phyloP scores from a whole-genome alignment of 1,140 invertebrate species.

The Danaus melanippus region DNA sequence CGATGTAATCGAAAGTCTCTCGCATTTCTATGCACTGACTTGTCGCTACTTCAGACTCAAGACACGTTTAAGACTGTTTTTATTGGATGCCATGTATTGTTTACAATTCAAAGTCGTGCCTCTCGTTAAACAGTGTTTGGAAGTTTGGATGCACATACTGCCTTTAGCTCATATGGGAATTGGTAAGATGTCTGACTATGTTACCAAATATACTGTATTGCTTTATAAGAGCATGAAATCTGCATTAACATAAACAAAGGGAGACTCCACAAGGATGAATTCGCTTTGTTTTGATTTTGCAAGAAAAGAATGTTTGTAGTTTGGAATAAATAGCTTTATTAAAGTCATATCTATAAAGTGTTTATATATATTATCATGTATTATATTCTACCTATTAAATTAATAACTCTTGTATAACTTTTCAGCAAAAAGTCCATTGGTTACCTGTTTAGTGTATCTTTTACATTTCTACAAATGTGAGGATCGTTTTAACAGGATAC shows the following conservation, averaged over 20 bases:
- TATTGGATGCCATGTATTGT: slow-evolving; percentile 67
- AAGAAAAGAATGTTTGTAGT: too few species aligned
- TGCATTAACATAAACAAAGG: too few species aligned
- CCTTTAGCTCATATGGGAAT: slow-evolving; percentile 50
- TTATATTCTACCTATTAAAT: slow-evolving; percentile 3
- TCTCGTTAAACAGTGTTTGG: slow-evolving; percentile 53
- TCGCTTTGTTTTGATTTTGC: too few species aligned
- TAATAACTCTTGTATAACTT: slow-evolving; percentile 4
- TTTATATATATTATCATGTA: slow-evolving; percentile 8
- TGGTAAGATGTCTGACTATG: slow-evolving; percentile 30
- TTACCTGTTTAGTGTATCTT: slow-evolving; percentile 57
- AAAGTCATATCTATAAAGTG: slow-evolving; percentile 1
- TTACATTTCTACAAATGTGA: slow-evolving; percentile 63
- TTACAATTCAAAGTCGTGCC: slow-evolving; percentile 52
- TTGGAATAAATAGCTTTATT: too few species aligned
- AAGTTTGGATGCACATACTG: slow-evolving; percentile 59
- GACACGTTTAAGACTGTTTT: slow-evolving; percentile 49
- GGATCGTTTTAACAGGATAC: slow-evolving; percentile 47
- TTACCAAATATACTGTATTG: too few species aligned
- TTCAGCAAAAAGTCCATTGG: slow-evolving; percentile 58
- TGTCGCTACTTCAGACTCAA: slow-evolving; percentile 52
- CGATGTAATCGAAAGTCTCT: slow-evolving; percentile 45
- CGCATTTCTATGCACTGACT: slow-evolving; percentile 58
- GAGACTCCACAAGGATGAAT: too few species aligned
- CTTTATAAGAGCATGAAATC: too few species aligned